Conservation (phyloP, 2,113 vertebrate genomes). For the Ursus arctos region DNA sequence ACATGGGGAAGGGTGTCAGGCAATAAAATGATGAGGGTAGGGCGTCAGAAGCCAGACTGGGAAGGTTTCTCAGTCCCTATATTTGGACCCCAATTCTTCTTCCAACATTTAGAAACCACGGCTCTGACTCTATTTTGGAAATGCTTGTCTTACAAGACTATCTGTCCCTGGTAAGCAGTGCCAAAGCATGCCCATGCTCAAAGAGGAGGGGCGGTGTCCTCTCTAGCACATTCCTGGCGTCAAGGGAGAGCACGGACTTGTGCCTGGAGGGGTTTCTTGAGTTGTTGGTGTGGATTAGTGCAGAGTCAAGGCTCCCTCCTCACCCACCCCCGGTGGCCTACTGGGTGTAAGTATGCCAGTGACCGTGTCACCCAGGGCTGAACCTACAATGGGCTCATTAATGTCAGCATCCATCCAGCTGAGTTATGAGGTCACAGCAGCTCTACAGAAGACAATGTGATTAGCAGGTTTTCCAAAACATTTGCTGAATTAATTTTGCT, state of each 20-base stretch:
- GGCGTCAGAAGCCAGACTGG: neutral
- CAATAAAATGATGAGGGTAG: neutral
- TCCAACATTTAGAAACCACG: neutral
- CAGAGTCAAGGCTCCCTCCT: neutral
- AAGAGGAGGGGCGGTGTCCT: no score
- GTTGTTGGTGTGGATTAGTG: neutral
- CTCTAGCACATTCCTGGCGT: neutral
- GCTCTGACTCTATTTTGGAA: neutral
- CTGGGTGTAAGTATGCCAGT: neutral
- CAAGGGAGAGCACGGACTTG: neutral
- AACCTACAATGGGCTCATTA: neutral
- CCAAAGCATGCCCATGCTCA: neutral
- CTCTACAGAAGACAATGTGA: slow-evolving; percentile 28
- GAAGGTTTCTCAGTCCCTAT: neutral
- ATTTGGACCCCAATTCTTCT: neutral
- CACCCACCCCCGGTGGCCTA: neutral
- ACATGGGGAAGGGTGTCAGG: neutral
- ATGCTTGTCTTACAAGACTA: neutral
- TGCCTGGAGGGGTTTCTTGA: neutral
- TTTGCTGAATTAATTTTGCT: neutral
- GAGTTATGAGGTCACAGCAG: neutral
- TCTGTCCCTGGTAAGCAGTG: neutral
- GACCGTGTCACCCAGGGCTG: neutral
- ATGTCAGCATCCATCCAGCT: neutral
- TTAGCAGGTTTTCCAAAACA: neutral